Evolutionary conservation across 1,140 invertebrate genomes (phyloP).

Genomic region (Bombus superbus): DNA sequence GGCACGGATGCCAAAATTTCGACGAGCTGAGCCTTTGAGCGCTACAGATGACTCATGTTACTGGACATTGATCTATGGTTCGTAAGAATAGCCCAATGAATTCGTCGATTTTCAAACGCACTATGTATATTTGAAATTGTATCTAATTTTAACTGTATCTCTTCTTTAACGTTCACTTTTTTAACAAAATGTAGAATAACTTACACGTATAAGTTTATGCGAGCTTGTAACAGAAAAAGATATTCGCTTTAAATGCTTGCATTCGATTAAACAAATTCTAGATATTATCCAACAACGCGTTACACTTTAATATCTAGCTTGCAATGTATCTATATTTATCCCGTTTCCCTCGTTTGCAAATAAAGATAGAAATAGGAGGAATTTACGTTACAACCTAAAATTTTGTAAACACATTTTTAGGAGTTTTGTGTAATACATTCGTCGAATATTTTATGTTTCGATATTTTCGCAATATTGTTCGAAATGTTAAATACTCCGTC

Average conservation of each 20-base stretch:
- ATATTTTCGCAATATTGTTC: background rate
- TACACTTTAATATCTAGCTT: too few species aligned
- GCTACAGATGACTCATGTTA: background rate
- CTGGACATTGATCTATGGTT: background rate
- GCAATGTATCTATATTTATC: background rate
- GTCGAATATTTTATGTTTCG: too few species aligned
- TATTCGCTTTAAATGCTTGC: too few species aligned
- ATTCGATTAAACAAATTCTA: too few species aligned
- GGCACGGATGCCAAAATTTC: background rate
- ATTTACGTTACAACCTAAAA: too few species aligned
- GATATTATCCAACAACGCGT: too few species aligned
- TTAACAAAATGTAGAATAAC: background rate
- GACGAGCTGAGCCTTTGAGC: background rate
- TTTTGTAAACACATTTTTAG: background rate
- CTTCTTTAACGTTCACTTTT: background rate
- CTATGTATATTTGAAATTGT: background rate
- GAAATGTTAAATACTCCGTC: background rate
- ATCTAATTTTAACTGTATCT: background rate
- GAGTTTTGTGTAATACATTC: background rate
- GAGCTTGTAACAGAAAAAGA: too few species aligned
- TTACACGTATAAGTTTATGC: too few species aligned
- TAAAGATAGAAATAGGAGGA: too few species aligned
- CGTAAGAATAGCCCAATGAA: background rate
- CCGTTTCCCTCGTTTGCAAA: too few species aligned
- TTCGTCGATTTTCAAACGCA: background rate